Evolutionary conservation across 2,113 vertebrate genomes (phyloP), one percentile per base, ranked within the genome.

Genomic region (Sardina pilchardus): DNA sequence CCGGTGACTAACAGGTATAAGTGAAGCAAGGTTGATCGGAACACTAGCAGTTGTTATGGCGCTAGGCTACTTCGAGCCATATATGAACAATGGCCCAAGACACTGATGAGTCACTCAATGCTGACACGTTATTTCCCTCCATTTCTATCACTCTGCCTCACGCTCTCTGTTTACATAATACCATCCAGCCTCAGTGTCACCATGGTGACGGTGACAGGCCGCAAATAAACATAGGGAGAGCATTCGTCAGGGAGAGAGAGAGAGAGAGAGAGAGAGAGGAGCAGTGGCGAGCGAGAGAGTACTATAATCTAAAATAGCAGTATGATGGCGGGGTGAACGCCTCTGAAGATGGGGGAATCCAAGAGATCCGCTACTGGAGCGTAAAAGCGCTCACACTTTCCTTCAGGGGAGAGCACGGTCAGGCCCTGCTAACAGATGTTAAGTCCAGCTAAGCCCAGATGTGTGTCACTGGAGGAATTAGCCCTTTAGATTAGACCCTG

Each of bases 401-500:
- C 88, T 86, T 86, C 86, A 34, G 34, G 85, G 34, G 84, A 82
- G 85, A 91, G 90, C 48, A 92, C 85, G 89, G 90, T 93, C 92
- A 93, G 86, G 19, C 89, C 89, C 83, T 90, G 90, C 86, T 93
- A 90, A 90, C 89, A 87, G 75, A 86, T 90, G 87, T 86, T 91
- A 93, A 93, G 88, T 89, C 88, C 86, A 90, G 91, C 87, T 91
- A 86, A 86, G 91, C 90, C 86, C 93, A 94, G 91, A 95, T 94
- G 92, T 94, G 92, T 95, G 91, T 92, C 91, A 91, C 89, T 86
- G 24, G 90, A 91, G 91, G 91, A 90, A 82, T 87, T 90, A 89
- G 91, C 90, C 89, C 87, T 1, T 87, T 85, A 81, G 84, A 71
- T 84, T 88, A 84, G 83, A 80, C 45, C 81, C 85, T 83, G 83